Base-by-base conservation (phyloP, 2,797 vertebrate genomes). In the Sebastes kiyomatsui region DNA sequence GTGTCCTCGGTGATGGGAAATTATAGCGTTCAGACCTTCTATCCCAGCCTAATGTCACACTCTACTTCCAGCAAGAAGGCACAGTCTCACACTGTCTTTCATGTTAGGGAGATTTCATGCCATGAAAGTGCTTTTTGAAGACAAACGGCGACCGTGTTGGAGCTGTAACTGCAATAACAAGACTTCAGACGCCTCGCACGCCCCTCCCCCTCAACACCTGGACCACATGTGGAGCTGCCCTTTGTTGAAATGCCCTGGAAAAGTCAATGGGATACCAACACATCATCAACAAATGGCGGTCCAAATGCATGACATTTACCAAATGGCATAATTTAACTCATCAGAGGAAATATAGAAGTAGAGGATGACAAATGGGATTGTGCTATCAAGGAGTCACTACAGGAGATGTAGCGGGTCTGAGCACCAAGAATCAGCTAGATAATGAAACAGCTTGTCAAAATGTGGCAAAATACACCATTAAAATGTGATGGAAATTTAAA, bases 241-340 rank as follows among this genome's bases (percentile, higher is more conserved):
- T 93, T 93, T 88, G 70, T 75, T 60, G 69, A 87, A 88, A 81
- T 35, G 72, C 72, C 64, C 77, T 64, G 77, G 69, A 81, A 91
- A 93, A 92, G 90, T 89, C 90, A 93, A 84, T n/a, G 64, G 74
- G 58, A 87, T 61, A 66, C 79, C 58, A 65, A 86, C 81, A 70
- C 32, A 35, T 72, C 73, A 77, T 90, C 85, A 72, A 80, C 86
- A 83, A 84, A 89, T 81, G 80, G 61, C 77, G 2, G 68, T 84
- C 71, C 72, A 82, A 70, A 88, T 60, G 58, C 42, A 2, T 86
- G 91, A 85, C 88, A 91, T 93, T 92, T 89, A 84, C 78, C 28
- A 64, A 89, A 80, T 62, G 80, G 81, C 79, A 77, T 79, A 77
- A 91, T 86, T 88, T 62, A 64, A 75, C 79, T 67, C 12, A 3